Evolutionary conservation across 2,113 vertebrate genomes (phyloP).

Genomic region (Cephalopholis sonnerati): DNA sequence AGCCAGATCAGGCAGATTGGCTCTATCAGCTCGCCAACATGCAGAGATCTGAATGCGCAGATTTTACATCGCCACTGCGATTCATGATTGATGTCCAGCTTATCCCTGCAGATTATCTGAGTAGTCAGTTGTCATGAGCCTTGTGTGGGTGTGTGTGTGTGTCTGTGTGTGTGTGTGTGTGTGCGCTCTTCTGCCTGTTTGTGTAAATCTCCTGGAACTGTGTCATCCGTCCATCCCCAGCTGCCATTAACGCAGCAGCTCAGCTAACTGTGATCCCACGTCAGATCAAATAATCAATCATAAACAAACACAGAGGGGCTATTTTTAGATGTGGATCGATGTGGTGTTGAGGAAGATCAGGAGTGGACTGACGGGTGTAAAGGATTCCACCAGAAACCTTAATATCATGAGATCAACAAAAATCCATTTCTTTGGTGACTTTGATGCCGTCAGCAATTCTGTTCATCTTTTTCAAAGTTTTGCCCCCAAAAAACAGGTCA

Average conservation of each 20-base stretch:
- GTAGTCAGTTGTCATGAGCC: slow-evolving; percentile 16
- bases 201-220: background rate
- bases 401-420: background rate
- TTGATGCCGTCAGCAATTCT: background rate
- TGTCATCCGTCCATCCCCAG: slow-evolving; percentile 22
- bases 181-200: no score
- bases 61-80: background rate
- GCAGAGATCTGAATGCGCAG: slow-evolving; percentile 16
- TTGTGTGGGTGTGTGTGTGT: background rate
- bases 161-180: background rate
- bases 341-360: background rate
- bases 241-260: slow-evolving; percentile 33
- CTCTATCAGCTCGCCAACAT: slow-evolving; percentile 5
- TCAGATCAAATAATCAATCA: slow-evolving; percentile 31
- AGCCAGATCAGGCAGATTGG: slow-evolving; percentile 26
- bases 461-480: background rate
- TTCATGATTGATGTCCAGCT: slow-evolving; percentile 42
- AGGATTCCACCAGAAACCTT: background rate
- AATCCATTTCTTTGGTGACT: background rate
- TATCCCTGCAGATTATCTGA: slow-evolving; percentile 47
- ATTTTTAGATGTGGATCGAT: slow-evolving; percentile 43
- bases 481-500: background rate
- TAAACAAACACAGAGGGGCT: slow-evolving; percentile 17
- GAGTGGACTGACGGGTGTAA: background rate
- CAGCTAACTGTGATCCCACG: background rate